phyloP scores from a whole-genome alignment of 53 echinoderm and acorn worm genomes.

The Echinometra lucunter region DNA sequence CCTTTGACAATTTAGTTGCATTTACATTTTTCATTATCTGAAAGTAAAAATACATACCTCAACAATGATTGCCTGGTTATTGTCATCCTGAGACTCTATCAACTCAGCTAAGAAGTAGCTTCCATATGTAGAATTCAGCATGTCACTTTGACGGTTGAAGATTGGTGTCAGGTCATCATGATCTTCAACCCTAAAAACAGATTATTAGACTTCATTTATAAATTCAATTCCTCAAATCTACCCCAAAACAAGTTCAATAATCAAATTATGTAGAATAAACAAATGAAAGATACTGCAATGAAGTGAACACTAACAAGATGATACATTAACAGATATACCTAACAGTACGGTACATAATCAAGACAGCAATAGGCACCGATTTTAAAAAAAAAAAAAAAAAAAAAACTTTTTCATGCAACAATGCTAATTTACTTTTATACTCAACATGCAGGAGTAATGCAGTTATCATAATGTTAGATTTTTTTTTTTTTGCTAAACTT shows the following conservation, averaged over 20 bases:
- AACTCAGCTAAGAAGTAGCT: slow-evolving; percentile 95
- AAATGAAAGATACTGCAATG: too few relatives aligned
- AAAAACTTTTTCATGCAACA: too few relatives aligned
- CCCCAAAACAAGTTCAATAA: not conserved
- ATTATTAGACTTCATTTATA: not conserved
- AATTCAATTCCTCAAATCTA: not conserved
- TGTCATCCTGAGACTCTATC: slow-evolving; percentile 93
- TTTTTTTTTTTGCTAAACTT: not conserved
- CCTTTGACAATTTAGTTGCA: not conserved
- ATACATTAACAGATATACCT: too few relatives aligned
- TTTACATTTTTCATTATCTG: not conserved
- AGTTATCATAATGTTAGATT: too few relatives aligned
- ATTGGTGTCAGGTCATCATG: slow-evolving; percentile 99
- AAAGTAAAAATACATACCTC: slow-evolving; percentile 76
- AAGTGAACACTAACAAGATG: too few relatives aligned
- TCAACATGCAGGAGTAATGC: too few relatives aligned
- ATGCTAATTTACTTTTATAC: too few relatives aligned
- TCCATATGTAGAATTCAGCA: slow-evolving; percentile 96
- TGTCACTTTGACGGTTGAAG: slow-evolving; percentile 99
- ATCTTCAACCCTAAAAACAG: slow-evolving; percentile 86
- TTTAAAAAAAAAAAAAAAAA: too few relatives aligned
- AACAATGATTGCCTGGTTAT: slow-evolving; percentile 92
- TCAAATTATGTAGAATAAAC: too few relatives aligned
- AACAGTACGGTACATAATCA: too few relatives aligned
- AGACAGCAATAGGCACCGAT: too few relatives aligned